A percentile compares a stretch with the other conserved stretches of the same genome.
Evolutionary conservation across 2,888 invertebrate species (phyloP).

Genomic region (Synergus gifuensis): DNA sequence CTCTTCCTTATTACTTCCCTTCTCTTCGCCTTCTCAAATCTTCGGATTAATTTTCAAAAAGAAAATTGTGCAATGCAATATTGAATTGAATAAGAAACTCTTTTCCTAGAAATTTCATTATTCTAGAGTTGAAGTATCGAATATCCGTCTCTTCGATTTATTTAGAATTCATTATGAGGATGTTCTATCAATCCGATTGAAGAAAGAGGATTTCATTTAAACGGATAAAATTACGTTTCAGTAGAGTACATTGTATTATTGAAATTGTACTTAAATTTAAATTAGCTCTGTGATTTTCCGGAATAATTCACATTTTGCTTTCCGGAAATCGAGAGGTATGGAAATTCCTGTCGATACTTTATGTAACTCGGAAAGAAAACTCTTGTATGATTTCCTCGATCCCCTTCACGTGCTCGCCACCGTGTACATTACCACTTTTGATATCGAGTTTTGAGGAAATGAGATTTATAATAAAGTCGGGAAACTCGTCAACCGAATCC

Average conservation of each 20-base stretch:
- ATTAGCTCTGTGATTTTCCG: neutral
- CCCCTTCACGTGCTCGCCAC: neutral
- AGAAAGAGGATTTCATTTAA: neutral
- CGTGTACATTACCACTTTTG: neutral
- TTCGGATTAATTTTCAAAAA: neutral
- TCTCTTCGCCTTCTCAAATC: neutral
- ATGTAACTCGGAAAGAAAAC: neutral
- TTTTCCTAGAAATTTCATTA: neutral
- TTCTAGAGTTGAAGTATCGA: neutral
- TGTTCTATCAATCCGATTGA: neutral
- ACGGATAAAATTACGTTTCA: neutral
- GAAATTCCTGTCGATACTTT: neutral
- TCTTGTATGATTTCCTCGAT: neutral
- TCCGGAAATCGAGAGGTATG: neutral
- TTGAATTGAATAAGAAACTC: constrained; percentile 9
- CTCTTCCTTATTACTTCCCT: neutral
- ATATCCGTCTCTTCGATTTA: constrained; percentile 8
- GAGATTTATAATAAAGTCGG: constrained; percentile 7
- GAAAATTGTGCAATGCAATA: neutral
- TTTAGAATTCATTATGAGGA: neutral
- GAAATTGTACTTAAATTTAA: neutral
- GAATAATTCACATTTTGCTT: neutral
- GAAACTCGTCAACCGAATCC: neutral
- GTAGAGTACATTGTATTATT: neutral
- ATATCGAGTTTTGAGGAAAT: neutral